A percentile compares a stretch with the other conserved stretches of the same genome.
Evolutionary conservation across 23 tunicate genomes (phyloP).

Genomic region (Botrylloides violaceus): DNA sequence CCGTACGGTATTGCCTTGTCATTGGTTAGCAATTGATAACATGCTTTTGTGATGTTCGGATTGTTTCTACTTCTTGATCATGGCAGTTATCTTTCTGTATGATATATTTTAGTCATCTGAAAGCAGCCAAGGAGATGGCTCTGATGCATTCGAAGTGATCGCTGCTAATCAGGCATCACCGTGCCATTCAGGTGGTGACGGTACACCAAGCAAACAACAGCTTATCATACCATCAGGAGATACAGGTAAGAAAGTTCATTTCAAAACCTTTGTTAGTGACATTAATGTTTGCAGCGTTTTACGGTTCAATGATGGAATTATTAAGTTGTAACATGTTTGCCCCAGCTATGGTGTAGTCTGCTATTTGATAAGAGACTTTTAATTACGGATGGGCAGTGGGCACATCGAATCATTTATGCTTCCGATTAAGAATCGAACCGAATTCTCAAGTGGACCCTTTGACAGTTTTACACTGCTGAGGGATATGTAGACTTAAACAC

Average conservation of each 20-base stretch:
- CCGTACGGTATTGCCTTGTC: too few relatives aligned
- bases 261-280: neutral
- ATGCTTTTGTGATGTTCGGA: too few relatives aligned
- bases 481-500: too few relatives aligned
- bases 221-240: conserved; percentile 71
- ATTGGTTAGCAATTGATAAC: too few relatives aligned
- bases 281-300: neutral
- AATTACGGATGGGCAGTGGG: too few relatives aligned
- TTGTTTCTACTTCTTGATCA: too few relatives aligned
- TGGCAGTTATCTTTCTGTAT: too few relatives aligned
- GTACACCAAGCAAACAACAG: conserved; percentile 23
- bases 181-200: conserved; percentile 5
- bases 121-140: conserved; percentile 21
- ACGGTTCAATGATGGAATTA: neutral
- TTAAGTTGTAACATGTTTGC: neutral
- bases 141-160: conserved; percentile 75
- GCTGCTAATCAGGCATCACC: conserved; percentile 34
- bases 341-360: neutral
- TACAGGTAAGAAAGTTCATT: conserved; percentile 49
- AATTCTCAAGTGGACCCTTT: too few relatives aligned
- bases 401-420: too few relatives aligned
- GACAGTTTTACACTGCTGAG: too few relatives aligned
- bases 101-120: conserved; percentile 21
- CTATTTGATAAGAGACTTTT: too few relatives aligned
- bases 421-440: too few relatives aligned